Evolutionary conservation across 2,888 invertebrate genomes (phyloP), one percentile per base, ranked within the genome.

Genomic region (Orthosia gracilis): DNA sequence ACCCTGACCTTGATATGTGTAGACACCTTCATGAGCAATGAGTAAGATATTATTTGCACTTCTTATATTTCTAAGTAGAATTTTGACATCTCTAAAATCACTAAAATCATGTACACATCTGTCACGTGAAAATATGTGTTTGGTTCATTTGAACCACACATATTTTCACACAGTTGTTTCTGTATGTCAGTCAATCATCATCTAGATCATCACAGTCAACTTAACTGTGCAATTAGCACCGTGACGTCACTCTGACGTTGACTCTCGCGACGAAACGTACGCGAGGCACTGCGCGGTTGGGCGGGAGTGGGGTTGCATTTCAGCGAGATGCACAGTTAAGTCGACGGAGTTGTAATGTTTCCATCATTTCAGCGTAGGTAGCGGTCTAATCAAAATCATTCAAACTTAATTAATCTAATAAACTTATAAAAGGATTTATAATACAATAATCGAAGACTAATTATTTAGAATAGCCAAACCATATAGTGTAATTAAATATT

Each of bases 1-100:
- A 54, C 12, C 21, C 21, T 54, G 21, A n/a, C 40, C 5, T 23
- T 18, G 47, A 62, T 18, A 7, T n/a, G 15, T 11, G 17, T 23
- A 7, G 9, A 12, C 3, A 45, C 5, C n/a, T 21, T 18, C 49
- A 17, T 50, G 9, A 62, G 50, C 18, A 47, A 64, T 21, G 2
- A 69, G 9, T 64, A 70, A 54, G 59, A 64, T 77, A 45, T 26
- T 58, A 67, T 57, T 63, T 40, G 57, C 69, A 69, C 47, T 11
- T 58, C 59, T 40, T 40, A 71, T n/a, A 61, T 17, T 58, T 26
- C 49, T 57, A 47, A 21, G 23, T 62, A 78, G 21, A 59, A 69
- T 59, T 3, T 64, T 61, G 12, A 65, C 17, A 26, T 47, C 61
- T 45, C 17, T 65, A 65, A 49, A 31, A 45, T 21, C 21, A 54